Base-by-base conservation (phyloP, 2,113 vertebrate genomes). In the Zosterops hypoxanthus region DNA sequence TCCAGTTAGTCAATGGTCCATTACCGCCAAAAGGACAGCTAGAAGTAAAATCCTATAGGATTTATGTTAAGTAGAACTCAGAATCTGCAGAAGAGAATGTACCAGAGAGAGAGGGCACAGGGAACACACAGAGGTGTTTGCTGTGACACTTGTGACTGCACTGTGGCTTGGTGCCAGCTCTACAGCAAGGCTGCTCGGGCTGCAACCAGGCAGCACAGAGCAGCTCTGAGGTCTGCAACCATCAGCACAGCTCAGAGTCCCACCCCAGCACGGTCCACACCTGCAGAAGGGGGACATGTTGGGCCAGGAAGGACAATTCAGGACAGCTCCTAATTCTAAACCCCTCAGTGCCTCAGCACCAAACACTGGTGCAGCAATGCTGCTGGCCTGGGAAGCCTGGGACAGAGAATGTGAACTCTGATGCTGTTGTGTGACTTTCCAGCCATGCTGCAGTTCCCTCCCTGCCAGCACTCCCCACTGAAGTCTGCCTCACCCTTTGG, bases 21-120 rank as follows among this genome's bases (percentile, higher is more conserved):
- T 96, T 96, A 94, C 82, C 95, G 80, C 93, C 96, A 93, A 92
- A 93, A 93, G 89, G 94, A 95, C 59, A 57, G 89, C 70, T 65
- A 73, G 82, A 88, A 81, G 73, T 95, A 81, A 96, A 97, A 95
- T 70, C 80, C 73, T 73, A 44, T 49, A 82, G 81, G 89, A 97
- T 94, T 95, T 95, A 78, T 8, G 4, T 39, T 49, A 55, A 61
- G 55, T 61, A 80, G 73, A 69, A 73, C 2, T 33, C 84, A 60
- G 95, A 81, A 63, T 42, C 86, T 68, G 68, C 31, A 52, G 70
- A 53, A 56, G 59, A n/a, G 65, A 68, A 41, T 1, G 1, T 47
- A 16, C 39, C 68, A 86, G 68, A 2, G 44, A 49, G 31, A 33
- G 68, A 64, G 86, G n/a, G 33, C 41, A 44, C 17, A 10, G 23